These are phyloP conservation scores for Xenus cinereus DNA, from an alignment of 2,113 vertebrate species.

Conservation along the genomic window DNA sequence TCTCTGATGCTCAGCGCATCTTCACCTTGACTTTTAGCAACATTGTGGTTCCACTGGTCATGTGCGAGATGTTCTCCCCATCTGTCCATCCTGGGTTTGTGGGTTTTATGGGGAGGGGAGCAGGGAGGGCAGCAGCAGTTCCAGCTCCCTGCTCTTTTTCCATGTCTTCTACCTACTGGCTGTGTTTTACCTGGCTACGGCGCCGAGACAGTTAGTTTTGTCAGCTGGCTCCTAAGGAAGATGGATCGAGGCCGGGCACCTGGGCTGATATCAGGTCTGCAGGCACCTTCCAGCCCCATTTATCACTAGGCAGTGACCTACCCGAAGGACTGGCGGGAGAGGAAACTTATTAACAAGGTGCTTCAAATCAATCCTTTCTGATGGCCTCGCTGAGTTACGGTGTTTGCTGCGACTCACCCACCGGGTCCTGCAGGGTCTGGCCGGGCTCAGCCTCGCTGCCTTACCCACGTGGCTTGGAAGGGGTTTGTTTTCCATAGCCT, in stretches of 20 bases:
- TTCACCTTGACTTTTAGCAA: background rate
- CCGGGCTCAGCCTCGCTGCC: background rate
- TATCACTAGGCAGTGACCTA: slow-evolving; percentile 37
- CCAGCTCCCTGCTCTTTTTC: background rate
- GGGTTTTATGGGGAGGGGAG: background rate
- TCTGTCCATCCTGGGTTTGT: fast-evolving
- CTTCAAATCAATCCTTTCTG: slow-evolving; percentile 38
- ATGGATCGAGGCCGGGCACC: slow-evolving; percentile 18
- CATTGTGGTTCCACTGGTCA: fast-evolving
- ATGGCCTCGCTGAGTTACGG: background rate
- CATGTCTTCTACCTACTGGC: background rate
- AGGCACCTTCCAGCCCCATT: slow-evolving; percentile 36
- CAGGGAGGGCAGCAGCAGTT: background rate
- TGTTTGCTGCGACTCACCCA: background rate
- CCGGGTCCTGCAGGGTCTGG: background rate
- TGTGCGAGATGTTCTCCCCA: fast-evolving
- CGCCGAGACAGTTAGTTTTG: background rate
- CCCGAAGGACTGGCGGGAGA: background rate
- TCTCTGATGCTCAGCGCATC: fast-evolving
- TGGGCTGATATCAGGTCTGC: background rate
- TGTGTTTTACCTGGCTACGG: background rate
- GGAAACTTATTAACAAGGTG: slow-evolving; percentile 43
- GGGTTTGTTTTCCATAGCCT: background rate
- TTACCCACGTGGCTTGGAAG: fast-evolving
- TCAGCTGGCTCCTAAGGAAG: slow-evolving; percentile 36